Base-by-base conservation (phyloP, 2,888 invertebrate species). In the Cephonodes hylas region DNA sequence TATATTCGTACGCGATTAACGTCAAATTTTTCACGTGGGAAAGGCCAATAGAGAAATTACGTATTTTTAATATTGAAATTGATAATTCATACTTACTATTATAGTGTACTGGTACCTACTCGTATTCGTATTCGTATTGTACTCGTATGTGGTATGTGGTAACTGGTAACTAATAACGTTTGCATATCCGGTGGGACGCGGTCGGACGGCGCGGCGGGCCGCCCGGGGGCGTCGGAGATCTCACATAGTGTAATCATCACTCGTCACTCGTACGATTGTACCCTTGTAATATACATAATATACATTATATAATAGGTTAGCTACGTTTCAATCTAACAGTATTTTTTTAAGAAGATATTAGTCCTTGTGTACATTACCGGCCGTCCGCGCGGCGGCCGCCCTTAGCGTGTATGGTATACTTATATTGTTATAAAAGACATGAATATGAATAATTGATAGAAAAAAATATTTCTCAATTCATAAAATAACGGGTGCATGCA, bases 341-440 rank as follows among this genome's bases (percentile, higher is more conserved):
- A 92, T 92, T 92, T 92, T 92, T 92, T 91, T 92, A 92, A 91
- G 88, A 91, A 91, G 91, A 92, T 92, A 92, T 92, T 91, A 91
- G 91, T 89, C 89, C 90, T 90, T 79, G 89, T 90, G 91, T 91
- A 91, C 85, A 91, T 89, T 84, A 83, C 83, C 83, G 88, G 88
- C 71, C 80, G 86, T 73, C 81, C 82, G 86, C 83, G 66, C 76
- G 82, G 84, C 80, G 84, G 71, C 86, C 82, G 87, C 85, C 77
- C 82, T 84, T 91, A 91, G 90, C 82, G 84, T 89, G 81, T 91
- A 91, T 83, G 81, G 83, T 91, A 89, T 89, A 91, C 86, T 86
- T 87, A 88, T 85, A 88, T 84, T 86, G 86, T 89, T 89, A 86
- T 84, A 89, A 90, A 91, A 91, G 90, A 91, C 91, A 89, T 88